A percentile compares a stretch with the other conserved stretches of the same genome.
Conservation (phyloP, 2,888 invertebrate species). For the Synanthedon formicaeformis region DNA sequence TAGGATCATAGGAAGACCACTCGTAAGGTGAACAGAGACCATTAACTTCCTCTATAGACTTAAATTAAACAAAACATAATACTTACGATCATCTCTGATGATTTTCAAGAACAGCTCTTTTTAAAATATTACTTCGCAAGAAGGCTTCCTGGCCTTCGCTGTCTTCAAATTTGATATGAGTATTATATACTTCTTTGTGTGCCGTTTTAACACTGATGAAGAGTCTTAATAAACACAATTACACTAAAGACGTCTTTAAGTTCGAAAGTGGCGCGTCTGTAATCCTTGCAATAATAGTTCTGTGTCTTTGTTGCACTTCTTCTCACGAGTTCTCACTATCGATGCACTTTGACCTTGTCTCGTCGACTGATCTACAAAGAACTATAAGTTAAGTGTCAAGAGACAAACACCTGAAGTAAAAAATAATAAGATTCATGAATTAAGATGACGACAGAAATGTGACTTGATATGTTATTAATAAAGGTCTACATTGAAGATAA, state of each 20-base stretch:
- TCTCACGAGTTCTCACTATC: constrained; percentile 21
- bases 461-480: too few relatives aligned
- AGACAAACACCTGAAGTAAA: constrained; percentile 1
- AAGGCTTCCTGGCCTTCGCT: not conserved
- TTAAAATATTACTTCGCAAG: not conserved
- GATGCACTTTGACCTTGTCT: constrained; percentile 29
- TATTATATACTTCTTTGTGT: not conserved
- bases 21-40: too few relatives aligned
- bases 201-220: not conserved
- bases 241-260: not conserved
- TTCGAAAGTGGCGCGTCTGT: constrained; percentile 15
- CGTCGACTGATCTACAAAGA: constrained; percentile 6
- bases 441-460: too few relatives aligned
- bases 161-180: not conserved
- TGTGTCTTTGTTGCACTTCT: constrained; percentile 9
- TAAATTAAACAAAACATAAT: too few relatives aligned
- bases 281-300: not conserved
- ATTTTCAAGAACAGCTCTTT: constrained; percentile 13
- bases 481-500: too few relatives aligned
- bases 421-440: too few relatives aligned
- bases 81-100: constrained; percentile 55
- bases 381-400: constrained; percentile 9
- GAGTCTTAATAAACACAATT: not conserved
- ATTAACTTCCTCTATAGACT: too few relatives aligned
- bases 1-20: too few relatives aligned